These are phyloP conservation scores for Spodoptera picta DNA, from an alignment of 2,888 invertebrate species.

Conservation along the genomic window DNA sequence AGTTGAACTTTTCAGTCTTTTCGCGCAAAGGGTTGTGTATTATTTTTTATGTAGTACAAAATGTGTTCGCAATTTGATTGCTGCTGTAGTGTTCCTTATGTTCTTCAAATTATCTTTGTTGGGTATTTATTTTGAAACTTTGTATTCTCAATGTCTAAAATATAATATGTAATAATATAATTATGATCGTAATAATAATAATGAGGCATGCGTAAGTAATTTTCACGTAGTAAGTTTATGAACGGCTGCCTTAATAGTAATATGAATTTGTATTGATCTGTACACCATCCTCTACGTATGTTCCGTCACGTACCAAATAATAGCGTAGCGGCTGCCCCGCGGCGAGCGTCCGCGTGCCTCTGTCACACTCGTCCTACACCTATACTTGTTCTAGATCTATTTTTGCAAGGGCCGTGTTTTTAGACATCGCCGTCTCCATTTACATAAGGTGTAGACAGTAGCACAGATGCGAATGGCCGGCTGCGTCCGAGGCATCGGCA, in stretches of 20 bases:
- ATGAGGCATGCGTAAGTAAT: slow-evolving; percentile 75
- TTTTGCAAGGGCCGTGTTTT: slow-evolving; percentile 53
- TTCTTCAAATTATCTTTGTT: slow-evolving; percentile 82
- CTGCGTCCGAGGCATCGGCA: slow-evolving; percentile 52
- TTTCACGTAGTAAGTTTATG: slow-evolving; percentile 74
- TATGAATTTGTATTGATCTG: slow-evolving; percentile 71
- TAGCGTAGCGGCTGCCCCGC: slow-evolving; percentile 69
- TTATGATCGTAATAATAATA: slow-evolving; percentile 68
- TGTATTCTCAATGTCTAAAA: slow-evolving; percentile 75
- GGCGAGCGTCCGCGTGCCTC: slow-evolving; percentile 29
- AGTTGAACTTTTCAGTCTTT: slow-evolving; percentile 88
- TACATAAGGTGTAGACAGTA: slow-evolving; percentile 39
- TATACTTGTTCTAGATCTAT: slow-evolving; percentile 54
- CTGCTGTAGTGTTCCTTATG: slow-evolving; percentile 88
- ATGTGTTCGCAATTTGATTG: slow-evolving; percentile 89
- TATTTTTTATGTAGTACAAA: slow-evolving; percentile 88
- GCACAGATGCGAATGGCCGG: slow-evolving; percentile 32
- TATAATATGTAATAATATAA: slow-evolving; percentile 68
- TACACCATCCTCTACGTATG: slow-evolving; percentile 73
- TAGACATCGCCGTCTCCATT: slow-evolving; percentile 45
- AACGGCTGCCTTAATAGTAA: slow-evolving; percentile 83
- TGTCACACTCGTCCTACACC: slow-evolving; percentile 35
- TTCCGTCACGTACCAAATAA: slow-evolving; percentile 84
- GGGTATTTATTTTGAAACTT: slow-evolving; percentile 83
- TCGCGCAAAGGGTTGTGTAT: slow-evolving; percentile 89